Conservation (phyloP, 2,888 invertebrate species). For the Troides oblongomaculatus region DNA sequence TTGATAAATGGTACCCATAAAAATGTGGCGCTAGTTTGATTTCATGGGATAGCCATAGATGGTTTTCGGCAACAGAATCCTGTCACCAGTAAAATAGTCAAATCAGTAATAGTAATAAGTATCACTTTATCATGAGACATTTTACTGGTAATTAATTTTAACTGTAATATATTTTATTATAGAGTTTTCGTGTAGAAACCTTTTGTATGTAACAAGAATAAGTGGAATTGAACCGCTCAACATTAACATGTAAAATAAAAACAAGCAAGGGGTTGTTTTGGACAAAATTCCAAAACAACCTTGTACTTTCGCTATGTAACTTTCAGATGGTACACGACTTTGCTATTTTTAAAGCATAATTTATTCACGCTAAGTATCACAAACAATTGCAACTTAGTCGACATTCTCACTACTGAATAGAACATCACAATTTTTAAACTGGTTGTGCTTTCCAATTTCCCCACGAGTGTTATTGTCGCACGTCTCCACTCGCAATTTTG, state of each 20-base stretch:
- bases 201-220: no score
- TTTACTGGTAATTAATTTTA: no score
- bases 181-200: no score
- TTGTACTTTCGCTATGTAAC: conserved; percentile 14
- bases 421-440: conserved; percentile 47
- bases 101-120: no score
- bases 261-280: no score
- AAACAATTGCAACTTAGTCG: conserved; percentile 37
- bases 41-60: no score
- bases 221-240: background rate
- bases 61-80: no score
- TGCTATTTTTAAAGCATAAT: conserved; percentile 25
- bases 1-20: no score
- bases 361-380: conserved; percentile 28
- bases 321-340: conserved; percentile 15
- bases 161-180: no score
- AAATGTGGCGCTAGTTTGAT: no score
- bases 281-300: background rate
- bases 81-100: no score
- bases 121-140: no score
- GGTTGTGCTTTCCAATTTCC: conserved; percentile 43
- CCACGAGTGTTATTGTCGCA: conserved; percentile 28
- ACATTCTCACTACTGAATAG: conserved; percentile 36
- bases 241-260: background rate
- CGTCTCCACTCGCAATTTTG: conserved; percentile 19